A percentile compares a stretch with the other conserved stretches of the same genome.
These are phyloP conservation scores for Agrypnus murinus DNA, from an alignment of 2,888 invertebrate species.

Conservation along the genomic window DNA sequence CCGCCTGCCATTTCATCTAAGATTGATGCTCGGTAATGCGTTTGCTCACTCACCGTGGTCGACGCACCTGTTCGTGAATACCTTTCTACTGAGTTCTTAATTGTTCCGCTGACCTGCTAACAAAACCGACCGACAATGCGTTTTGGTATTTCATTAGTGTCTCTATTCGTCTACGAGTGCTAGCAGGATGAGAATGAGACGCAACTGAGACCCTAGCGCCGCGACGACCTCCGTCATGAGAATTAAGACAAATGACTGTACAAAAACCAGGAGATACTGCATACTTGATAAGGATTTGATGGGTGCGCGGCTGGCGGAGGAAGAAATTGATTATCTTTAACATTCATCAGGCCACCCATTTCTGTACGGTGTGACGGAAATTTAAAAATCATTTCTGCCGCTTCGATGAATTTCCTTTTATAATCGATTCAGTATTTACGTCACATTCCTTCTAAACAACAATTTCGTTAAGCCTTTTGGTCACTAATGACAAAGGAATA, in stretches of 20 bases:
- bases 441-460: constrained; percentile 6
- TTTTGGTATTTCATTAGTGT: constrained; percentile 43
- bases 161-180: constrained; percentile 54
- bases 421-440: background rate
- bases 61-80: constrained; percentile 30
- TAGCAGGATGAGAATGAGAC: constrained; percentile 53
- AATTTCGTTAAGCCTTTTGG: constrained; percentile 4
- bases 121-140: constrained; percentile 30
- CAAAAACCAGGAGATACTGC: constrained; percentile 62
- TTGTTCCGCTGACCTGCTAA: constrained; percentile 38
- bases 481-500: background rate
- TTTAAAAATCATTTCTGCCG: constrained; percentile 33
- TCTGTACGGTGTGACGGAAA: constrained; percentile 30
- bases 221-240: constrained; percentile 58
- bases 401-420: constrained; percentile 3
- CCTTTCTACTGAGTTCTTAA: constrained; percentile 16
- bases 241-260: constrained; percentile 62
- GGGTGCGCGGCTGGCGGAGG: constrained; percentile 54
- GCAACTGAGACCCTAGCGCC: constrained; percentile 56
- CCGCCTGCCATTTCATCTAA: constrained; percentile 46
- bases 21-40: constrained; percentile 47
- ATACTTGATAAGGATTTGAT: constrained; percentile 63
- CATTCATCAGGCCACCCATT: constrained; percentile 41
- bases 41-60: constrained; percentile 35
- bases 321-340: constrained; percentile 59